A percentile compares a stretch with the other conserved stretches of the same genome.
phyloP scores from a whole-genome alignment of 2,113 vertebrate genomes.

The Aldabrachelys gigantea region DNA sequence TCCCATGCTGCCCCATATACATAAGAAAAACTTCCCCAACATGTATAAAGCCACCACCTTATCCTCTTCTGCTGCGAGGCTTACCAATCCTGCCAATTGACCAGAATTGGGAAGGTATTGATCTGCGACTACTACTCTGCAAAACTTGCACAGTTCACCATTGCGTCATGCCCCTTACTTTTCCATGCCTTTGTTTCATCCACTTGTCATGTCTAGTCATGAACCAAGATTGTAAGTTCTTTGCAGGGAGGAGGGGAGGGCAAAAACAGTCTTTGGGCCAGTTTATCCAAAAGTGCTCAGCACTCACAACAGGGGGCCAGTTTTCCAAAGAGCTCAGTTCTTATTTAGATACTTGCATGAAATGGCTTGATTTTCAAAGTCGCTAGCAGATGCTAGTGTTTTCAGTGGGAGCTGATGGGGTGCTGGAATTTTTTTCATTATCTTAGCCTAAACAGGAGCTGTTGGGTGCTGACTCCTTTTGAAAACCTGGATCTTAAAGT shows the following conservation, averaged over 20 bases:
- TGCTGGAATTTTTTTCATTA: background rate
- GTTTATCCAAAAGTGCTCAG: background rate
- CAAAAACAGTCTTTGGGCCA: background rate
- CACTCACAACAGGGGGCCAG: background rate
- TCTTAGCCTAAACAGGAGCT: background rate
- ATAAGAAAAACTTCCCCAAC: background rate
- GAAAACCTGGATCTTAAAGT: background rate
- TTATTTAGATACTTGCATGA: background rate
- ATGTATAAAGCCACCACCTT: background rate
- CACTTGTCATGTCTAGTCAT: background rate
- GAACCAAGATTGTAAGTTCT: background rate
- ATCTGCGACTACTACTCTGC: background rate
- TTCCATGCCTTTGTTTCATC: background rate
- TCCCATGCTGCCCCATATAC: background rate
- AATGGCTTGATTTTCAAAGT: conserved; percentile 1
- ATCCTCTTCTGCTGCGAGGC: background rate
- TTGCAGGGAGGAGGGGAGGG: background rate
- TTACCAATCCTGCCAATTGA: accelerated
- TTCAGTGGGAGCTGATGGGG: background rate
- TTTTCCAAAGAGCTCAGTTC: background rate
- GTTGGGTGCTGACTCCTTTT: background rate
- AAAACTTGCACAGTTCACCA: background rate
- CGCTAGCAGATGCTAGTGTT: background rate
- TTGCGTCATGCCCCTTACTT: background rate
- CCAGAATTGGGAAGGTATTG: background rate